These are phyloP conservation scores for Gnatocerus cornutus DNA, from an alignment of 2,888 invertebrate genomes.

Conservation along the genomic window DNA sequence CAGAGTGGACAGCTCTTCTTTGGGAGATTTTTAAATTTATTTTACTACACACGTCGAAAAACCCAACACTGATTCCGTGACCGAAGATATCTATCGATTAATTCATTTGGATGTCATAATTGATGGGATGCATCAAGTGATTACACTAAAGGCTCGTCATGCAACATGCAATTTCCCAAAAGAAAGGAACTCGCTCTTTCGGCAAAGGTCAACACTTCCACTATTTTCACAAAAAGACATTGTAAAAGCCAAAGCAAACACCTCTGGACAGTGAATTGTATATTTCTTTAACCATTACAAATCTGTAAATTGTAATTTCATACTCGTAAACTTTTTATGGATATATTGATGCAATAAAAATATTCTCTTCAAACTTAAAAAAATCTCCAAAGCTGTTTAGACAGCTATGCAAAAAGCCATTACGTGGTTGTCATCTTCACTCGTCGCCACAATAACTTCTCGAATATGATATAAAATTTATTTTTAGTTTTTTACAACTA, in stretches of 20 bases:
- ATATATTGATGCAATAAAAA: conserved; percentile 21
- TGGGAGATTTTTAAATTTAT: conserved; percentile 42
- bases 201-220: no score
- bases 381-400: conserved; percentile 6
- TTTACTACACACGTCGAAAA: conserved; percentile 14
- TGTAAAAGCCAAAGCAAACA: no score
- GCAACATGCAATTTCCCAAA: no score
- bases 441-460: neutral
- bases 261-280: conserved; percentile 5
- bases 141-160: no score
- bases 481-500: neutral
- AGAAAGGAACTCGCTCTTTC: no score
- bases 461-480: conserved; percentile 6
- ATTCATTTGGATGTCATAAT: no score
- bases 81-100: neutral
- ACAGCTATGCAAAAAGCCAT: conserved; percentile 10
- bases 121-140: no score
- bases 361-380: conserved; percentile 7
- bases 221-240: no score
- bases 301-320: conserved; percentile 27
- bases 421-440: conserved; percentile 16
- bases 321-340: conserved; percentile 29
- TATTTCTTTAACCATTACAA: conserved; percentile 23
- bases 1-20: conserved; percentile 41
- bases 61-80: neutral